A percentile compares a stretch with the other conserved stretches of the same genome.
These are phyloP conservation scores for Sturmia bella DNA, from an alignment of 2,888 invertebrate species.

Conservation along the genomic window DNA sequence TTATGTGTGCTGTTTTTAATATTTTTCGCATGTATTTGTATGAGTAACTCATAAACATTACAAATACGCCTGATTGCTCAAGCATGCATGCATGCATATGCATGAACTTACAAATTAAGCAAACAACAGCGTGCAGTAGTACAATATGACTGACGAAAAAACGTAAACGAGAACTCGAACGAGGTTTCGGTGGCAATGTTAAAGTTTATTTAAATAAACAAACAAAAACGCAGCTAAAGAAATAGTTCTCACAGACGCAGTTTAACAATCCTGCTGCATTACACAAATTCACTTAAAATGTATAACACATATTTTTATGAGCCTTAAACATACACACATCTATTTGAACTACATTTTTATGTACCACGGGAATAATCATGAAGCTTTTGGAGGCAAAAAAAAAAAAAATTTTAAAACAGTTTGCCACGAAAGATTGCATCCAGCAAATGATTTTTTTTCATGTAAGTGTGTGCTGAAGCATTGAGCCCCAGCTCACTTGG, in stretches of 20 bases:
- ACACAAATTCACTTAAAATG: conserved; percentile 37
- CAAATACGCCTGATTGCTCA: conserved; percentile 50
- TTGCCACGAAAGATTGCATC: neutral
- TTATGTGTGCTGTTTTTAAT: conserved; percentile 20
- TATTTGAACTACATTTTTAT: neutral
- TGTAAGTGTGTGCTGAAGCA: conserved; percentile 3
- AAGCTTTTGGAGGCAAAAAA: neutral
- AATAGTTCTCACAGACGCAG: conserved; percentile 8
- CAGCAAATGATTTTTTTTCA: conserved; percentile 4
- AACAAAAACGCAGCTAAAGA: conserved; percentile 1
- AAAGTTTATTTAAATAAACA: conserved; percentile 32
- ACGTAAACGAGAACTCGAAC: neutral
- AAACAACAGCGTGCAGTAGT: conserved; percentile 38
- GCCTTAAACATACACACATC: conserved; percentile 29
- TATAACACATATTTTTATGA: conserved; percentile 35
- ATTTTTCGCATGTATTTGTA: too few relatives aligned
- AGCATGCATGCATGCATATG: conserved; percentile 48
- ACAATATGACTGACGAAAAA: neutral
- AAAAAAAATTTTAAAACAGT: neutral
- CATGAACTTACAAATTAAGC: conserved; percentile 26
- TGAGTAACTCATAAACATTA: conserved; percentile 30
- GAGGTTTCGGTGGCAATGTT: conserved; percentile 41
- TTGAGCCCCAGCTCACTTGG: neutral
- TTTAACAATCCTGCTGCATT: conserved; percentile 25
- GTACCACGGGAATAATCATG: neutral